Evolutionary conservation across 2,797 vertebrate species (phyloP), one percentile per base, ranked within the genome.

Genomic region (Alfaro cultratus): DNA sequence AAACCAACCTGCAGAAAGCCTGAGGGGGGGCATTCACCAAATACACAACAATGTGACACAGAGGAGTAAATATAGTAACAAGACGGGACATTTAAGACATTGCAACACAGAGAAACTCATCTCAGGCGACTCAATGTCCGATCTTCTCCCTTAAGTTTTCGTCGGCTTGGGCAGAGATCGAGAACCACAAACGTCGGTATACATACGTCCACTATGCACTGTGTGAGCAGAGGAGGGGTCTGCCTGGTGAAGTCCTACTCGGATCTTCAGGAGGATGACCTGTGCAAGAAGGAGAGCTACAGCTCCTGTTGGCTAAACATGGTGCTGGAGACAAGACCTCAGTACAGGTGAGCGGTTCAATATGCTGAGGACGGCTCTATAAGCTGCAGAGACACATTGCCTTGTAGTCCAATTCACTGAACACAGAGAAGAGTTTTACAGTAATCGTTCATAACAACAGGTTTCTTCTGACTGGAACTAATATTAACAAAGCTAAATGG

Each of bases 61-160:
- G 74, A 80, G 73, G 83, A 77, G 60, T 87, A 92, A 89, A 93
- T 89, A 94, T 92, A 93, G 93, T 87, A 92, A 85, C 90, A 86
- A 83, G 85, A 31, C 72, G 62, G 16, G 78, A 80, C 90, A 92
- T 89, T 90, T 93, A 93, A 93, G 87, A 86, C 85, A 82, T 46
- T 39, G 71, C 57, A 85, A 75, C 81, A 47, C 80, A 80, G 53
- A 70, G 68, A 80, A 74, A 64, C 76, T 78, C 74, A 72, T 74
- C 51, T 83, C 81, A 88, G 73, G 62, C 67, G 55, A 13, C 51
- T 53, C 78, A 41, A 68, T 31, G 36, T 75, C 16, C 41, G 15
- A 73, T 10, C 2, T 47, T 82, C 47, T 41, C 5, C 4, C 5
- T 15, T 21, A 0, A 55, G 34, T 76, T 81, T 77, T 31, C 13